Evolutionary conservation across 2,888 invertebrate species (phyloP).

Genomic region (Parnassius apollo): DNA sequence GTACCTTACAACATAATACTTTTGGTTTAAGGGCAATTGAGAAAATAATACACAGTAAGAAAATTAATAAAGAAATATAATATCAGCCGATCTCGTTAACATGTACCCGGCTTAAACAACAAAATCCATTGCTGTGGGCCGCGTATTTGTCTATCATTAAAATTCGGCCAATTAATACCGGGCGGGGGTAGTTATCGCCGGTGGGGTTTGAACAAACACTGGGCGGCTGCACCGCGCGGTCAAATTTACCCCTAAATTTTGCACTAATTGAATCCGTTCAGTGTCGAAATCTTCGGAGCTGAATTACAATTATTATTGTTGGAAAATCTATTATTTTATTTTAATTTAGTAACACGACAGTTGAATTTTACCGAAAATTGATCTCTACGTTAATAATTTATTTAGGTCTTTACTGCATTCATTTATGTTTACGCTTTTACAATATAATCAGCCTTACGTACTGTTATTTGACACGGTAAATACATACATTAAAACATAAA

Average conservation of each 20-base stretch:
- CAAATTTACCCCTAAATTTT: conserved; percentile 35
- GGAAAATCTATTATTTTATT: conserved; percentile 25
- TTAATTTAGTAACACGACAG: background rate
- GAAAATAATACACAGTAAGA: too few relatives aligned
- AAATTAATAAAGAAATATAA: background rate
- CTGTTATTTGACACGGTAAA: too few relatives aligned
- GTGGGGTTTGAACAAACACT: conserved; percentile 33
- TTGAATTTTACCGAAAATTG: too few relatives aligned
- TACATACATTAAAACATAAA: too few relatives aligned
- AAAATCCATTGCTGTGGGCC: background rate
- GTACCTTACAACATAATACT: too few relatives aligned
- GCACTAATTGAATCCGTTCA: conserved; percentile 6
- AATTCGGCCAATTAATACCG: conserved; percentile 62
- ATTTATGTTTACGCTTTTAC: too few relatives aligned
- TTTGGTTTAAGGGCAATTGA: too few relatives aligned
- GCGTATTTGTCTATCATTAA: conserved; percentile 65
- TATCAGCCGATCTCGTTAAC: conserved; percentile 3
- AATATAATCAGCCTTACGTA: too few relatives aligned
- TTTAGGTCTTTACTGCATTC: too few relatives aligned
- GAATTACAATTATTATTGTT: background rate
- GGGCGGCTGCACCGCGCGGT: conserved; percentile 25
- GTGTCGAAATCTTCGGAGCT: background rate
- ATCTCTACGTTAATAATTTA: too few relatives aligned
- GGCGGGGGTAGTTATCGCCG: conserved; percentile 51
- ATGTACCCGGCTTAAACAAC: background rate